Base-by-base conservation (phyloP, 1,140 invertebrate species). In the Homalodisca vitripennis region DNA sequence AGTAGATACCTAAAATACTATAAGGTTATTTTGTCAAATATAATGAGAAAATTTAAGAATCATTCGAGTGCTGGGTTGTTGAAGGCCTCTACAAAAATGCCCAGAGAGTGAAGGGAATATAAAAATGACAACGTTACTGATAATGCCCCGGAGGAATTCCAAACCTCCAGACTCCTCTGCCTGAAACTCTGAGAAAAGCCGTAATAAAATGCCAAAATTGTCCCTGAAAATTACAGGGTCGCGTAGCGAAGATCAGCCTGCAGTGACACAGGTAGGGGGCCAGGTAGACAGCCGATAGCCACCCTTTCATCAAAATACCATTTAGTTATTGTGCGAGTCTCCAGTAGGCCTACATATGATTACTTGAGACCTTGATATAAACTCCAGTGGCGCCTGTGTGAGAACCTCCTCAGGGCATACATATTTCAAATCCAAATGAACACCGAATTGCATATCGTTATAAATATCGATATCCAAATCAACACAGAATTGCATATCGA, bases 271-370 rank as follows among this genome's bases (percentile, higher is more conserved):
- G 24, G 55, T 22, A 27, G 55, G 14, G 14, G 24, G 3, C 6
- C 55, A 60, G 55, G 55, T 60, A 60, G 55, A 53, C 2, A 41
- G 6, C 17, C 34, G 34, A 41, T 51, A 51, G 2, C 48, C 12
- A 60, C 55, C 55, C 55, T 22, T 60, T 60, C 27, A 60, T 60
- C 55, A 60, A 60, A 60, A 60, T 60, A 27, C 55, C 55, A 60
- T 60, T 60, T 60, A 26, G 24, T 30, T 60, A 60, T 3, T 26
- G 12, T 60, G 24, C 17, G 34, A 60, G 55, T 24, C 26, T 60
- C 29, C 29, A 26, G 29, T 60, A 27, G 2, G 14, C 29, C 3
- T 60, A 26, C 26, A 27, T 60, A 60, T 24, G 12, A 17, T 41
- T 17, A 10, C 34, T 17, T 10, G 6, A 41, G 34, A 17, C 34